phyloP scores from a whole-genome alignment of 2,797 vertebrate species.

The Gobionotothen gibberifrons region DNA sequence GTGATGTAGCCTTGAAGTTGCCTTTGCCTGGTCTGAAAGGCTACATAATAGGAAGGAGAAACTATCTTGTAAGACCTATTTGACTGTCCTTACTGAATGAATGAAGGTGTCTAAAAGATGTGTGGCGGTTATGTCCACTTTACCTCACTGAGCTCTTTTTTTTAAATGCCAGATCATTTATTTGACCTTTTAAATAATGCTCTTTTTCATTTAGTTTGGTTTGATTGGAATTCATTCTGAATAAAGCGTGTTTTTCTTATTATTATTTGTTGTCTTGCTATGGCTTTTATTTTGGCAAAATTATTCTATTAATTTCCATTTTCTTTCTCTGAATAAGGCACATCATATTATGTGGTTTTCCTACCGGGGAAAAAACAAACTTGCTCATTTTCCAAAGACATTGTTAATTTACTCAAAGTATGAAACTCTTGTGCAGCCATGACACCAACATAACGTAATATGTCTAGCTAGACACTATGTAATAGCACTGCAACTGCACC shows the following conservation, averaged over 20 bases:
- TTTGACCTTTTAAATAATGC: neutral
- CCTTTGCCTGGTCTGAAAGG: constrained; percentile 20
- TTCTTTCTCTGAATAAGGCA: neutral
- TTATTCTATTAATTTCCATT: neutral
- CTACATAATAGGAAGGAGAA: neutral
- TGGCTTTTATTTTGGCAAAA: neutral
- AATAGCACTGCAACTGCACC: constrained; percentile 7
- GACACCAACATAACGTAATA: constrained; percentile 24
- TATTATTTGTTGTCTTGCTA: neutral
- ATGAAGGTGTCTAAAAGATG: neutral
- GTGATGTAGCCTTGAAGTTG: constrained; percentile 10
- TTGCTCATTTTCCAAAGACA: neutral
- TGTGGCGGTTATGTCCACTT: neutral
- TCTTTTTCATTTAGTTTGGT: neutral
- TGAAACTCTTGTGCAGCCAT: neutral
- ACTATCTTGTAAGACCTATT: neutral
- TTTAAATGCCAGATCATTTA: neutral
- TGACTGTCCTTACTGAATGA: neutral
- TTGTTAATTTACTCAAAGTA: neutral
- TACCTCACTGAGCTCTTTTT: neutral
- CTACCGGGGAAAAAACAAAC: neutral
- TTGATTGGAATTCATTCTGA: neutral
- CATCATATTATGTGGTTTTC: neutral
- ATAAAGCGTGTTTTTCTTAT: neutral
- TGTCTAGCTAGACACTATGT: neutral